These are phyloP conservation scores for Drosophila sp. DNA, from an alignment of 1,140 invertebrate species.

Conservation along the genomic window DNA sequence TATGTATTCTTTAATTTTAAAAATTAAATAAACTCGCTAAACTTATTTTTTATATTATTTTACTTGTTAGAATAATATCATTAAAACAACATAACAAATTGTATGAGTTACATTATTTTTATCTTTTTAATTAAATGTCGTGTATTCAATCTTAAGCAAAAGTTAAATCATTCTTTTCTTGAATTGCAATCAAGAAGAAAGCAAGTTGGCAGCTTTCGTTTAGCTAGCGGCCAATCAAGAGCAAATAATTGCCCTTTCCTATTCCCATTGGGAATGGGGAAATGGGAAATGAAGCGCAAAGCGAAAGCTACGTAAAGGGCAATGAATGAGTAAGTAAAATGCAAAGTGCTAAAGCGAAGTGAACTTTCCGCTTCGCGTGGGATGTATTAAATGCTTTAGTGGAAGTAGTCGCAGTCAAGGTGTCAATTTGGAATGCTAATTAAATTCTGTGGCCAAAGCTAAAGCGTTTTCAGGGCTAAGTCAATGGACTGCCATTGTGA, in stretches of 20 bases:
- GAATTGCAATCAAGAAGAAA: slow-evolving; percentile 19
- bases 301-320: slow-evolving; percentile 16
- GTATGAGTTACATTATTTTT: no score
- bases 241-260: slow-evolving; percentile 38
- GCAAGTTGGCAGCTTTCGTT: slow-evolving; percentile 12
- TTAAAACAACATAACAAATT: no score
- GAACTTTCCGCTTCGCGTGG: slow-evolving; percentile 16
- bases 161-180: no score
- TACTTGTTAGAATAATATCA: no score
- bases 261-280: neutral
- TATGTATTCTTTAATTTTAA: no score
- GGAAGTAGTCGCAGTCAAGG: slow-evolving; percentile 21
- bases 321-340: slow-evolving; percentile 4
- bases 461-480: slow-evolving; percentile 10
- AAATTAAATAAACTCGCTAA: no score
- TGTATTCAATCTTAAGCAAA: no score
- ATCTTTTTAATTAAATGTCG: no score
- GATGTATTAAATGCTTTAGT: neutral
- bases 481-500: slow-evolving; percentile 12
- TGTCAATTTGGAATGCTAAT: slow-evolving; percentile 38
- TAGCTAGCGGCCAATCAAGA: slow-evolving; percentile 22
- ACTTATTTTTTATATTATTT: no score
- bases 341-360: slow-evolving; percentile 9
- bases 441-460: slow-evolving; percentile 18
- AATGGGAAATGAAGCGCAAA: slow-evolving; percentile 9